Evolutionary conservation across 2,888 invertebrate genomes (phyloP).

Genomic region (Cordylochernes scorpioides): DNA sequence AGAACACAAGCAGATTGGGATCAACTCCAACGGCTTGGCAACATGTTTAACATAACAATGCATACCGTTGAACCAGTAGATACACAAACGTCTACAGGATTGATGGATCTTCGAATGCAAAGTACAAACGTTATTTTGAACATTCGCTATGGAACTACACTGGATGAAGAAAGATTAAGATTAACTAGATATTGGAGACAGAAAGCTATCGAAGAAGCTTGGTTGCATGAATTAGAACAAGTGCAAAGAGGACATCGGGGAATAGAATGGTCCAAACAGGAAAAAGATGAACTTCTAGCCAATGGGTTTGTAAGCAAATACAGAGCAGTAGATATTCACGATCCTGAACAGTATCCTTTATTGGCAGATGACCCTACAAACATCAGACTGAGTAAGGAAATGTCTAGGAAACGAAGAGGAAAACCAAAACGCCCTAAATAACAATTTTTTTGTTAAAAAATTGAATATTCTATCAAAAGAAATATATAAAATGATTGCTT

Average conservation of each 20-base stretch:
- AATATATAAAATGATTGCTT: slow-evolving; percentile 3
- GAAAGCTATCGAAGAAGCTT: slow-evolving; percentile 65
- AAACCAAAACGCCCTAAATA: slow-evolving; percentile 12
- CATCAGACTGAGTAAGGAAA: slow-evolving; percentile 43
- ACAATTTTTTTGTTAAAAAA: slow-evolving; percentile 49
- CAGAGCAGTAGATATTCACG: slow-evolving; percentile 65
- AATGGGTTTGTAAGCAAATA: slow-evolving; percentile 72
- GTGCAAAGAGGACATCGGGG: slow-evolving; percentile 21
- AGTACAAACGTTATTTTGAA: slow-evolving; percentile 73
- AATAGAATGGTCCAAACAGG: slow-evolving; percentile 65
- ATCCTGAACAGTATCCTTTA: slow-evolving; percentile 61
- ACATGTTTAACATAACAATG: slow-evolving; percentile 14
- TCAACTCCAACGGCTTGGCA: slow-evolving; percentile 55
- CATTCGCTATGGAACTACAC: slow-evolving; percentile 71
- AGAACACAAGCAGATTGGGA: slow-evolving; percentile 63
- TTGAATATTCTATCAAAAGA: slow-evolving; percentile 4
- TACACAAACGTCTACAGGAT: slow-evolving; percentile 7
- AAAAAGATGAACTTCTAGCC: slow-evolving; percentile 63
- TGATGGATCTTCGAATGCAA: slow-evolving; percentile 45
- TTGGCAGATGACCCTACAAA: slow-evolving; percentile 84
- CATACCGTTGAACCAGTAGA: slow-evolving; percentile 12
- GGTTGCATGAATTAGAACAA: slow-evolving; percentile 70
- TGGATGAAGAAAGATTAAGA: slow-evolving; percentile 53
- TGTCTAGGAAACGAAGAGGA: slow-evolving; percentile 10
- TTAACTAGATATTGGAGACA: slow-evolving; percentile 56